Evolutionary conservation across 1,140 invertebrate species (phyloP).

Genomic region (Aculops lycopersici): DNA sequence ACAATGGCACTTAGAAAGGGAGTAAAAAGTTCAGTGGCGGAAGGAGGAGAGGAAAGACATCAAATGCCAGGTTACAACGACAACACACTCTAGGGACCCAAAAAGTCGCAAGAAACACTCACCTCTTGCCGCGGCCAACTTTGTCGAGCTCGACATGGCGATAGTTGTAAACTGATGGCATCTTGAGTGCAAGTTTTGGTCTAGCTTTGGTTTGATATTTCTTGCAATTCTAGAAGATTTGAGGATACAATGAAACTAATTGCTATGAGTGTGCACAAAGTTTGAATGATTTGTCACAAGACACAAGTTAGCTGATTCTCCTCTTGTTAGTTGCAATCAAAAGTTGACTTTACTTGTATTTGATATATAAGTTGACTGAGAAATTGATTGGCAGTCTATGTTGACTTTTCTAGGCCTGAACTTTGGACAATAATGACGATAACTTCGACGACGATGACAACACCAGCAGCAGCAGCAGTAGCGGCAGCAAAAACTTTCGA

Average conservation of each 20-base stretch:
- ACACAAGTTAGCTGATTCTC: background rate
- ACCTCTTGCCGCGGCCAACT: conserved; percentile 8
- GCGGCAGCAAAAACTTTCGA: too few species aligned
- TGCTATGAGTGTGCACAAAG: background rate
- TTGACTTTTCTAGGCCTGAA: too few species aligned
- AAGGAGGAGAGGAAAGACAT: too few species aligned
- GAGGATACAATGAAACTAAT: background rate
- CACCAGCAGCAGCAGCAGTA: too few species aligned
- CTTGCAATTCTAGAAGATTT: background rate
- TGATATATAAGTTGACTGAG: background rate
- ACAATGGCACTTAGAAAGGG: too few species aligned
- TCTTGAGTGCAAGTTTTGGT: background rate
- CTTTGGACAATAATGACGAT: too few species aligned
- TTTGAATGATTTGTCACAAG: background rate
- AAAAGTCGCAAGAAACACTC: too few species aligned
- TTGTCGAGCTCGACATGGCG: conserved; percentile 8
- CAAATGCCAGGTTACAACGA: too few species aligned
- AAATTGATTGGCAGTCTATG: too few species aligned
- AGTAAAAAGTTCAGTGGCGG: too few species aligned
- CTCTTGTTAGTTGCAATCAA: background rate
- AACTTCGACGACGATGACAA: too few species aligned
- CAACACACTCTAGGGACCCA: too few species aligned
- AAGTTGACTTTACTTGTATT: background rate
- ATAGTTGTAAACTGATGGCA: conserved; percentile 9
- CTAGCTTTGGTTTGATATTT: background rate